Conservation (phyloP, 2,888 invertebrate genomes). For the Dicranocentrus wangi region DNA sequence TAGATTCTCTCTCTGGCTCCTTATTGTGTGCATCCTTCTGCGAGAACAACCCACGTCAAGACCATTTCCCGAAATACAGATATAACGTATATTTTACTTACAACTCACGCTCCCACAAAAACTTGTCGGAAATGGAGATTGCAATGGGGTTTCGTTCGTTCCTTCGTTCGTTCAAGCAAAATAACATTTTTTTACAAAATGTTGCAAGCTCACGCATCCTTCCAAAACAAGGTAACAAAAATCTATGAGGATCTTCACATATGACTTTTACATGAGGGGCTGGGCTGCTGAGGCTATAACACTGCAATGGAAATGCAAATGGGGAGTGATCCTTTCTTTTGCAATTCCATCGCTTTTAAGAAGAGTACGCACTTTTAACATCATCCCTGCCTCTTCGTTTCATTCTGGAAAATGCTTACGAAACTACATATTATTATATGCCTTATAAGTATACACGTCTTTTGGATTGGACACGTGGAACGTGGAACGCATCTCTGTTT, state of each 20-base stretch:
- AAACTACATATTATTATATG: too few relatives aligned
- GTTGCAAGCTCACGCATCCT: too few relatives aligned
- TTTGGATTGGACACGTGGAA: slow-evolving; percentile 11
- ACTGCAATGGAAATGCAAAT: slow-evolving; percentile 55
- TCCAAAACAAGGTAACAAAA: too few relatives aligned
- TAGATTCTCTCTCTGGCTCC: not conserved
- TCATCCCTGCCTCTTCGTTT: too few relatives aligned
- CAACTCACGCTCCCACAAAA: not conserved
- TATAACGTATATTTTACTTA: not conserved
- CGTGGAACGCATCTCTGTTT: not conserved
- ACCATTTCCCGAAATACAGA: not conserved
- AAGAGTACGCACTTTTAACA: too few relatives aligned
- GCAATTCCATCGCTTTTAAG: slow-evolving; percentile 15
- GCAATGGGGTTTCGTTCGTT: not conserved
- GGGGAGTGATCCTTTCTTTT: slow-evolving; percentile 22
- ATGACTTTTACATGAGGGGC: not conserved
- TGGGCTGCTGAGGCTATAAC: slow-evolving; percentile 25
- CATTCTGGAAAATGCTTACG: too few relatives aligned
- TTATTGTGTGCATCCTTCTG: slow-evolving; percentile 14
- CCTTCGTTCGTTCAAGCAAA: not conserved
- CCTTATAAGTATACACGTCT: too few relatives aligned
- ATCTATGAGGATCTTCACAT: not conserved
- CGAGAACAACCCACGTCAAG: not conserved
- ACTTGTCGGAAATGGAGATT: not conserved
- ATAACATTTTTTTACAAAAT: too few relatives aligned